phyloP scores from a whole-genome alignment of 2,888 invertebrate species.

The Nycteola revayana region DNA sequence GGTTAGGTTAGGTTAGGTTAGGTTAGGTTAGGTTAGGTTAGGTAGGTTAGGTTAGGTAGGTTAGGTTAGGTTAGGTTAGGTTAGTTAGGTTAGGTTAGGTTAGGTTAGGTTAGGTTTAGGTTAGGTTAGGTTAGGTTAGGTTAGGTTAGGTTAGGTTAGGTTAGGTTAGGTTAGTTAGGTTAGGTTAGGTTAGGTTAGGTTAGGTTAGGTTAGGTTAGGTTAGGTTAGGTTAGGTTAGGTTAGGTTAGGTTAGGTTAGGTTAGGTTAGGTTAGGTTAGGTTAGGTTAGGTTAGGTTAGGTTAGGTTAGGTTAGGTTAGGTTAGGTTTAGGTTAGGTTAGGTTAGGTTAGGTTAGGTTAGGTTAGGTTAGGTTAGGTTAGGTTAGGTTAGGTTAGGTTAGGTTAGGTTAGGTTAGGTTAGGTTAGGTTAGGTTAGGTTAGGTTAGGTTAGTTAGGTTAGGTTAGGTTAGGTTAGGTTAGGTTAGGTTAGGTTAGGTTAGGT shows the following conservation, averaged over 20 bases:
- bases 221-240: slow-evolving; percentile 12
- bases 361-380: slow-evolving; percentile 25
- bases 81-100: slow-evolving; percentile 15
- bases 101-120: slow-evolving; percentile 18
- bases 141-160: slow-evolving; percentile 16
- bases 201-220: slow-evolving; percentile 11
- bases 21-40: slow-evolving; percentile 12
- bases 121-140: slow-evolving; percentile 18
- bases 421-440: slow-evolving; percentile 15
- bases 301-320: slow-evolving; percentile 13
- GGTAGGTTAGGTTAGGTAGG: slow-evolving; percentile 9
- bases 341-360: slow-evolving; percentile 22
- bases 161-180: slow-evolving; percentile 17
- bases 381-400: slow-evolving; percentile 18
- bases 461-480: slow-evolving; percentile 13
- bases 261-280: slow-evolving; percentile 16
- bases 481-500: slow-evolving; percentile 17
- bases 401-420: slow-evolving; percentile 12
- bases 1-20: slow-evolving; percentile 12
- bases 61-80: slow-evolving; percentile 6
- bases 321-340: slow-evolving; percentile 18
- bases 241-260: slow-evolving; percentile 16
- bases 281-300: slow-evolving; percentile 15
- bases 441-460: slow-evolving; percentile 16
- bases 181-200: slow-evolving; percentile 10